phyloP scores from a whole-genome alignment of 2,888 invertebrate genomes.

The Liopterus haemorrhoidalis region DNA sequence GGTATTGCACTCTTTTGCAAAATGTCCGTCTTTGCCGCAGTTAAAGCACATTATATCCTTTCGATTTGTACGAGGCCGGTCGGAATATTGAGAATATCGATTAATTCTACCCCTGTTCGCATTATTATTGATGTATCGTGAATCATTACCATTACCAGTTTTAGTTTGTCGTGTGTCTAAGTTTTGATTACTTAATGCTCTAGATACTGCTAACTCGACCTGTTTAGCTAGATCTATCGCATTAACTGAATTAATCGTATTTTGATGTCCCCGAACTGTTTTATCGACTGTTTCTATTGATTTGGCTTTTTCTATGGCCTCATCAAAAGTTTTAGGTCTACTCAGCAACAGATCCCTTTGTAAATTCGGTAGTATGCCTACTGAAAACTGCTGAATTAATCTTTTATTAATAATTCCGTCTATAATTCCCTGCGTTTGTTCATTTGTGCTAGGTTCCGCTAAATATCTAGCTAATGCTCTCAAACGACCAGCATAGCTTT shows the following conservation, averaged over 20 bases:
- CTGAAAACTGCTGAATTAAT: background rate
- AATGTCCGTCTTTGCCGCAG: background rate
- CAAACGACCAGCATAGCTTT: background rate
- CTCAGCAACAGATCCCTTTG: background rate
- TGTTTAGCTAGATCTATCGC: no score
- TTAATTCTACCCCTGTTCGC: no score
- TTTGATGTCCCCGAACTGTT: background rate
- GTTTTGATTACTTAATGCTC: no score
- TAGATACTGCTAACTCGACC: no score
- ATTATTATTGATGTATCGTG: no score
- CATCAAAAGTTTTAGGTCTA: background rate
- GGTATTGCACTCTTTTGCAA: background rate
- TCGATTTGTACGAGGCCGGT: background rate
- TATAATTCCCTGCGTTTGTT: background rate
- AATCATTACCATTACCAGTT: no score
- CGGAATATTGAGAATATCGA: no score
- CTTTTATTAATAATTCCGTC: background rate
- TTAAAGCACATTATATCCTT: constrained; percentile 1
- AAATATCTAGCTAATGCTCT: background rate
- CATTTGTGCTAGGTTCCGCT: background rate
- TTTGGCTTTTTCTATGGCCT: background rate
- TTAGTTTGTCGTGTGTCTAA: no score
- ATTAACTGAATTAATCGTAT: background rate
- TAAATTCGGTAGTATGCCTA: background rate
- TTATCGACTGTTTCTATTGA: background rate